Evolutionary conservation across 2,113 vertebrate genomes (phyloP).

Genomic region (Antigone vipio): DNA sequence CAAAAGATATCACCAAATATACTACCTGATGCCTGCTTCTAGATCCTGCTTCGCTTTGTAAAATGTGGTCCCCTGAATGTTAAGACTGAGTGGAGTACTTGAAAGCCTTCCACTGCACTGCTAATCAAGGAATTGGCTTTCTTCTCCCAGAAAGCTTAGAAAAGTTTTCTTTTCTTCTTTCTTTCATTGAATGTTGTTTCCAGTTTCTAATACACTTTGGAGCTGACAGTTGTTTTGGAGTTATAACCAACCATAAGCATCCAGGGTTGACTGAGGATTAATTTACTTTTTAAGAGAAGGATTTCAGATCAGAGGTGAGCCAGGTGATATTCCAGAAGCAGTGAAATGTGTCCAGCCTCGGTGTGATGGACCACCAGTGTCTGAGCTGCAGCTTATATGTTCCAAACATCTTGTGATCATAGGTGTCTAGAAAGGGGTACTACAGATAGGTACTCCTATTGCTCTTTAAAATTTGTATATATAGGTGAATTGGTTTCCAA

Average conservation of each 20-base stretch:
- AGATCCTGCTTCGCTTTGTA: background rate
- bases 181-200: background rate
- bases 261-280: background rate
- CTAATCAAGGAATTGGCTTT: background rate
- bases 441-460: background rate
- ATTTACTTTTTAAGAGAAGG: background rate
- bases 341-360: background rate
- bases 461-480: background rate
- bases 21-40: background rate
- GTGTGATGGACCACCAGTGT: accelerated
- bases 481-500: background rate
- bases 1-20: background rate
- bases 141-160: background rate
- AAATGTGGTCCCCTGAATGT: background rate
- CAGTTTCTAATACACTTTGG: background rate
- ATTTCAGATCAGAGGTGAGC: background rate
- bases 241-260: background rate
- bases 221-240: background rate
- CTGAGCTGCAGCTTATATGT: background rate
- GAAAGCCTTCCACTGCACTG: background rate
- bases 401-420: background rate
- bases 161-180: background rate
- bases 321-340: background rate
- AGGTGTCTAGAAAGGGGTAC: background rate
- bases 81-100: background rate